phyloP scores from a whole-genome alignment of 2,888 invertebrate genomes.

The Agrenia bidenticulata region DNA sequence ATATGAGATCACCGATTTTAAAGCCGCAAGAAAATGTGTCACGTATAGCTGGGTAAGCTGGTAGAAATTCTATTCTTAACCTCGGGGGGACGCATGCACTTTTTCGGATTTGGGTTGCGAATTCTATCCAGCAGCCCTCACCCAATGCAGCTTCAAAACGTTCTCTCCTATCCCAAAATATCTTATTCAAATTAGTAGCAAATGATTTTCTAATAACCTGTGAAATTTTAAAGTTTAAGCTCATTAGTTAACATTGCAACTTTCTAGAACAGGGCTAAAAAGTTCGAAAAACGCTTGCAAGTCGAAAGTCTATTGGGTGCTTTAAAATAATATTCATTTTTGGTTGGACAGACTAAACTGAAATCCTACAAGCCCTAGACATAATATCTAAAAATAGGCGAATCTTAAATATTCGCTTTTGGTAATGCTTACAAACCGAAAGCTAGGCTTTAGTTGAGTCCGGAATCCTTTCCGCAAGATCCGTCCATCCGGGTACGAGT shows the following conservation, averaged over 20 bases:
- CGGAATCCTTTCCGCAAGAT: constrained; percentile 17
- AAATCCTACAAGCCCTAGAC: not conserved
- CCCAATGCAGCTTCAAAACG: not conserved
- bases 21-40: not conserved
- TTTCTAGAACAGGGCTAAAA: too few relatives aligned
- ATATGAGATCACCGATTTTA: not conserved
- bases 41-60: constrained; percentile 9
- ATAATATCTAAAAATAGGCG: constrained; percentile 14
- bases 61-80: constrained; percentile 5
- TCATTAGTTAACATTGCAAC: too few relatives aligned
- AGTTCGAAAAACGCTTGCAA: too few relatives aligned
- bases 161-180: too few relatives aligned
- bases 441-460: constrained; percentile 12
- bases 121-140: not conserved
- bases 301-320: too few relatives aligned
- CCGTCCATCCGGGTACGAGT: constrained; percentile 6
- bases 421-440: constrained; percentile 4
- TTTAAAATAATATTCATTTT: too few relatives aligned
- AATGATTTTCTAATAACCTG: too few relatives aligned
- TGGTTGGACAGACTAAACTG: too few relatives aligned
- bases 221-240: too few relatives aligned
- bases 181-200: too few relatives aligned
- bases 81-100: constrained; percentile 2
- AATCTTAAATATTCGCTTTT: constrained; percentile 4
- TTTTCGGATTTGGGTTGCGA: constrained; percentile 14